These are phyloP conservation scores for Polydrusus pterygomalis DNA, from an alignment of 2,888 invertebrate genomes.

Conservation along the genomic window DNA sequence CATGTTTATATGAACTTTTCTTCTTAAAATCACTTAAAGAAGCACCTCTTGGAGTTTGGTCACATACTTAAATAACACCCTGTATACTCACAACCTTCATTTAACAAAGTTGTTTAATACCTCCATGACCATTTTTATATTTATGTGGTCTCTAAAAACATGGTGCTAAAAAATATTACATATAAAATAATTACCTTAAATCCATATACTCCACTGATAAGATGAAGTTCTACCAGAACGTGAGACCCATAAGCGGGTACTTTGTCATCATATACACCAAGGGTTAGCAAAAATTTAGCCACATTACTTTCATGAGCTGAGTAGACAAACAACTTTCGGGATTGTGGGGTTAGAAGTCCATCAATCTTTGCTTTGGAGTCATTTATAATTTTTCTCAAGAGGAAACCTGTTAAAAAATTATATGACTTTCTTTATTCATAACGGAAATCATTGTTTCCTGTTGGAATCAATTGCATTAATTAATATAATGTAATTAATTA, in stretches of 20 bases:
- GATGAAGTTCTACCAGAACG: conserved; percentile 56
- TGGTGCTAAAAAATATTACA: too few species aligned
- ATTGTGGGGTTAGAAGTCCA: conserved; percentile 30
- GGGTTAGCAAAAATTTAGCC: conserved; percentile 46
- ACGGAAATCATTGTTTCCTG: neutral
- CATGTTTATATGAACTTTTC: too few species aligned
- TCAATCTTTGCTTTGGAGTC: conserved; percentile 54
- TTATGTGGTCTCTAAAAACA: too few species aligned
- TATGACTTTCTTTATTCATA: neutral
- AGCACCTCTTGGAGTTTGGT: too few species aligned
- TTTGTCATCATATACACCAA: conserved; percentile 53
- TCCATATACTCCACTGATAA: conserved; percentile 54
- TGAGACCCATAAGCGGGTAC: conserved; percentile 54
- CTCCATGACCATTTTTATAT: too few species aligned
- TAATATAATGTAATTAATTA: too few species aligned
- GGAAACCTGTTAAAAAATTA: conserved; percentile 44
- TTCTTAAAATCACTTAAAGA: too few species aligned
- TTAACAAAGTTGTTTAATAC: too few species aligned
- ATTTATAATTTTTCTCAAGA: conserved; percentile 54
- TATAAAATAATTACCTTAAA: conserved; percentile 51
- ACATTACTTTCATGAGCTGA: conserved; percentile 58
- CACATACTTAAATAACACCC: too few species aligned
- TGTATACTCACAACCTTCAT: too few species aligned
- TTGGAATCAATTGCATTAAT: too few species aligned
- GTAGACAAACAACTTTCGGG: conserved; percentile 57